Evolutionary conservation across 2,888 invertebrate species (phyloP), one percentile per base, ranked within the genome.

Genomic region (Eueremaeus valkanovi): DNA sequence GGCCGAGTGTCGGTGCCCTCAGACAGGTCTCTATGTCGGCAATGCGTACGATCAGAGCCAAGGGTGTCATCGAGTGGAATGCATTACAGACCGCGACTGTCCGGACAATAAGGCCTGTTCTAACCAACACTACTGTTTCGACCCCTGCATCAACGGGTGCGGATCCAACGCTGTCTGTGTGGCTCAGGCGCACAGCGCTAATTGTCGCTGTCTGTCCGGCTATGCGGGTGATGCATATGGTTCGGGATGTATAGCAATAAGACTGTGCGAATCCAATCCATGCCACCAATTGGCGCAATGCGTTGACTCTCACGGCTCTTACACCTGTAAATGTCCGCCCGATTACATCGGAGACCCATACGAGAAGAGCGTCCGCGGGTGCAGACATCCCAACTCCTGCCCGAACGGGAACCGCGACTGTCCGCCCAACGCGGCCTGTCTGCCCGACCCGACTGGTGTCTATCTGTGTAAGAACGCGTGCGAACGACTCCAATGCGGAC

Each of bases 81-180:
- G 81, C 55, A 80, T 78, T 86, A 92, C 92, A 16, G 78, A 78
- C 13, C 77, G 79, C 13, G 81, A 81, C 73, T 85, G 87, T 81
- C 86, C 88, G 0, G 85, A 86, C 68, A 86, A 87, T 16, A 84
- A 87, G 1, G 84, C 85, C 75, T 87, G 77, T 72, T 33, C 93
- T 82, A 88, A 87, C 81, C 90, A 89, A 76, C 90, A 90, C 68
- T 85, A 86, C 78, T 94, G 94, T 82, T 89, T 88, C 81, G 91
- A 93, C 82, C 93, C 93, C 0, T 94, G 94, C 82, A 72, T 72
- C 13, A 77, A 76, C 40, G 77, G 77, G 3, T 95, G 95, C 83
- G 95, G 94, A 0, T 84, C 91, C 31, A 93, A 94, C 83, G 93
- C 94, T 0, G 88, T 93, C 75, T 95, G 95, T 82, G 93, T 93